phyloP scores from a whole-genome alignment of 2,797 vertebrate genomes.

The Synaphobranchus kaupii region DNA sequence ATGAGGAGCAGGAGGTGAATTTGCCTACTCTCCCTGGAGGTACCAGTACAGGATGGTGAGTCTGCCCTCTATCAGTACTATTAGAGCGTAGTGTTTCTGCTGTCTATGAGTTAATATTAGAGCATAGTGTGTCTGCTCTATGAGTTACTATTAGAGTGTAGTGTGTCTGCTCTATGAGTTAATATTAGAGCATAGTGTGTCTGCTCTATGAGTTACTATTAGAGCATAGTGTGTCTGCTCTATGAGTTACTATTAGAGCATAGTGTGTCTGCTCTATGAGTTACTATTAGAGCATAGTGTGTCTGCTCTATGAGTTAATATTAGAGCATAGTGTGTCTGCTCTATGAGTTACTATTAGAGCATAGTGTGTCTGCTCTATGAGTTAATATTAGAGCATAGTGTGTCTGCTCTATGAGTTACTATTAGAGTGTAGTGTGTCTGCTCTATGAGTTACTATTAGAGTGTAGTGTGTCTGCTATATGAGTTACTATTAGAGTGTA shows the following conservation, averaged over 20 bases:
- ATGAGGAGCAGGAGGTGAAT: conserved; percentile 16
- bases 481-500: no score
- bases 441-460: background rate
- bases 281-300: background rate
- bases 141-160: background rate
- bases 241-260: background rate
- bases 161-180: background rate
- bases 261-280: background rate
- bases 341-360: background rate
- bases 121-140: background rate
- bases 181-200: background rate
- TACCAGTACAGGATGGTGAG: background rate
- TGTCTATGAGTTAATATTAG: background rate
- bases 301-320: background rate
- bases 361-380: background rate
- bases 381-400: background rate
- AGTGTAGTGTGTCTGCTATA: background rate
- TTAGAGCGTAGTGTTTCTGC: background rate
- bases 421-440: background rate
- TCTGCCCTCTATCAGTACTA: background rate
- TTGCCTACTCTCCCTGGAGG: background rate
- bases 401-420: background rate
- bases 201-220: background rate
- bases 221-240: background rate
- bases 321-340: background rate